A percentile compares a stretch with the other conserved stretches of the same genome.
Evolutionary conservation across 2,113 vertebrate genomes (phyloP).

Genomic region (Corvus hawaiiensis): DNA sequence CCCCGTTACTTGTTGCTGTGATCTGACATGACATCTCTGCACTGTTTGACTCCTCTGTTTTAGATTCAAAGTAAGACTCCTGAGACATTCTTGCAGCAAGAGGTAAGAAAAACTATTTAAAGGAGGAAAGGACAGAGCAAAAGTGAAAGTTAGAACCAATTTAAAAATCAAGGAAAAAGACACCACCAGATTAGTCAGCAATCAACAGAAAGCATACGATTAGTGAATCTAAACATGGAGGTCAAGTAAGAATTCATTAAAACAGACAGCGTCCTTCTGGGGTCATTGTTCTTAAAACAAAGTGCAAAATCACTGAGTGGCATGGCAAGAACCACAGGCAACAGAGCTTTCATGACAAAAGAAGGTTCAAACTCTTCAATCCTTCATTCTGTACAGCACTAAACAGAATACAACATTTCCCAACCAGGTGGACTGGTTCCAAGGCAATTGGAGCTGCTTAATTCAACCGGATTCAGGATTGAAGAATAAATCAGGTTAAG

Average conservation of each 20-base stretch:
- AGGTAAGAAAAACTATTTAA: constrained; percentile 86
- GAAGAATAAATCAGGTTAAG: constrained; percentile 22
- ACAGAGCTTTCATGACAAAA: constrained; percentile 37
- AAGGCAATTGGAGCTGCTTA: not conserved
- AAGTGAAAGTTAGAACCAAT: constrained; percentile 80
- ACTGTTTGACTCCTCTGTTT: constrained; percentile 91
- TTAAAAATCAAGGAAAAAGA: constrained; percentile 71
- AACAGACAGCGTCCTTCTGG: not conserved
- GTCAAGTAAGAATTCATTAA: constrained; percentile 45
- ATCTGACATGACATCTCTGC: constrained; percentile 92
- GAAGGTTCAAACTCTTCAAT: constrained; percentile 35
- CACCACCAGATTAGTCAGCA: constrained; percentile 74
- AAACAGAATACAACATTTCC: constrained; percentile 1
- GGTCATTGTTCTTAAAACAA: constrained; percentile 20
- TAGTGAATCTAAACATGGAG: constrained; percentile 61
- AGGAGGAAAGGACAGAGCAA: constrained; percentile 78
- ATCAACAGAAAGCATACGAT: constrained; percentile 67
- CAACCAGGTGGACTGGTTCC: constrained; percentile 7
- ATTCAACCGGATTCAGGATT: constrained; percentile 22
- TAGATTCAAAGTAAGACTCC: constrained; percentile 92
- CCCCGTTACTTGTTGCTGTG: constrained; percentile 86
- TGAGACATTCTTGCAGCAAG: constrained; percentile 88
- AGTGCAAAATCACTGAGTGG: constrained; percentile 46
- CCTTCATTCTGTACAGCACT: constrained; percentile 9
- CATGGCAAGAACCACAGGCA: constrained; percentile 42